Evolutionary conservation across 1,140 invertebrate species (phyloP).

Genomic region (Leptinotarsa undecemlineata): DNA sequence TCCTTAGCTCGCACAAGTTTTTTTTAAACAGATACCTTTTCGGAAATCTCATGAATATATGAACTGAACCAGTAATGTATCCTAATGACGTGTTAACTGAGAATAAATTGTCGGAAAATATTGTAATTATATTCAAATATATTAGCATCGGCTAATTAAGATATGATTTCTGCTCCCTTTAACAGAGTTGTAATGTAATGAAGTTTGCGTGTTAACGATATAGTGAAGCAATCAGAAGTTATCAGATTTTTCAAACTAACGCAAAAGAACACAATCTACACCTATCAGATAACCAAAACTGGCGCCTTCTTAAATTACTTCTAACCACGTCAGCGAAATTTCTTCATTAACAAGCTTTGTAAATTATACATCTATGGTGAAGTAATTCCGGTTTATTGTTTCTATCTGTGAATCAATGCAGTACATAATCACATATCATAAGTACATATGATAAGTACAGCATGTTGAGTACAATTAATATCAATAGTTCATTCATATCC

Average conservation of each 20-base stretch:
- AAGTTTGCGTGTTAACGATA: conserved; percentile 10
- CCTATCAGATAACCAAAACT: conserved; percentile 16
- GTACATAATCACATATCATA: too few species aligned
- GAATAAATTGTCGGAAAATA: not conserved
- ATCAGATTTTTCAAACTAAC: conserved; percentile 24
- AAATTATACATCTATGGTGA: not conserved
- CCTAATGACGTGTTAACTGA: not conserved
- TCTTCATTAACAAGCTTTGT: conserved; percentile 1
- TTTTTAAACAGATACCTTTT: too few species aligned
- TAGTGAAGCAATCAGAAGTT: conserved; percentile 8
- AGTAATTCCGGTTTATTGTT: too few species aligned
- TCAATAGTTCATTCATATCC: too few species aligned
- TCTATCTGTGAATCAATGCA: too few species aligned
- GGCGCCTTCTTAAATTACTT: conserved; percentile 21
- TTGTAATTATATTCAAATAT: conserved; percentile 7
- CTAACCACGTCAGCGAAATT: conserved; percentile 17
- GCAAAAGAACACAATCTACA: conserved; percentile 23
- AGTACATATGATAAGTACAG: too few species aligned
- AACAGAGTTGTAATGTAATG: conserved; percentile 9
- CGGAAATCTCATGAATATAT: too few species aligned
- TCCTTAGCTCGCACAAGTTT: too few species aligned
- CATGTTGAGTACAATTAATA: too few species aligned
- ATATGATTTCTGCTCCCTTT: conserved; percentile 1
- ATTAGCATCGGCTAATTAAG: conserved; percentile 6
- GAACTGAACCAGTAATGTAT: too few species aligned